These are phyloP conservation scores for Brienomyrus longianalis DNA, from an alignment of 2,113 vertebrate genomes.

Conservation along the genomic window DNA sequence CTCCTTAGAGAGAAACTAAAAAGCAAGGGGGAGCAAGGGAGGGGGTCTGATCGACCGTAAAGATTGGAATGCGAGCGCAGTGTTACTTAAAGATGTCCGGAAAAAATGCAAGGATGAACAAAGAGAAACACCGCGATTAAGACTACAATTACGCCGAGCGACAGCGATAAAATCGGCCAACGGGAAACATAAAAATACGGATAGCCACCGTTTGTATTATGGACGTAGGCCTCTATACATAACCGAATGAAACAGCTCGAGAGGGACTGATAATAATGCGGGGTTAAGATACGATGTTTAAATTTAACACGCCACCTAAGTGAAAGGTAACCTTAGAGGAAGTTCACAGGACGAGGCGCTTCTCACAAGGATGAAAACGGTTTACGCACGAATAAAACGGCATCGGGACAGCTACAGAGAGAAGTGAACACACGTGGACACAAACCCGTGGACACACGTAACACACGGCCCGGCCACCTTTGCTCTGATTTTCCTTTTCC, in stretches of 20 bases:
- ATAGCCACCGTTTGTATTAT: not conserved
- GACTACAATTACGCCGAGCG: not conserved
- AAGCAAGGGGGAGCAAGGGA: not conserved
- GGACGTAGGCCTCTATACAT: not conserved
- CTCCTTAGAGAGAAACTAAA: not conserved
- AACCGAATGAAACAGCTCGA: not conserved
- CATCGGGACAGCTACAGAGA: not conserved
- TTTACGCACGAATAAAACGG: not conserved
- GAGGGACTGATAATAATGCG: not conserved
- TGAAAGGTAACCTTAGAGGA: not conserved
- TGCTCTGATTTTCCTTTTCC: no score
- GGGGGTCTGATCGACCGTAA: constrained; percentile 37
- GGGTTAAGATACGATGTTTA: not conserved
- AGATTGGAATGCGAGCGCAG: constrained; percentile 38
- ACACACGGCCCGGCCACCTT: not conserved
- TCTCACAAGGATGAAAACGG: not conserved
- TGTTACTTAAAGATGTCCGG: not conserved
- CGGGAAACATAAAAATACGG: not conserved
- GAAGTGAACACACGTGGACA: not conserved
- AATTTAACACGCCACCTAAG: not conserved
- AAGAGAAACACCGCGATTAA: not conserved
- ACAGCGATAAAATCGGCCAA: not conserved
- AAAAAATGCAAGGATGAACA: not conserved
- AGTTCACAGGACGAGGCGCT: not conserved
- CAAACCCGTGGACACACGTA: not conserved